phyloP scores from a whole-genome alignment of 2,797 vertebrate genomes.

The Valencia hispanica region DNA sequence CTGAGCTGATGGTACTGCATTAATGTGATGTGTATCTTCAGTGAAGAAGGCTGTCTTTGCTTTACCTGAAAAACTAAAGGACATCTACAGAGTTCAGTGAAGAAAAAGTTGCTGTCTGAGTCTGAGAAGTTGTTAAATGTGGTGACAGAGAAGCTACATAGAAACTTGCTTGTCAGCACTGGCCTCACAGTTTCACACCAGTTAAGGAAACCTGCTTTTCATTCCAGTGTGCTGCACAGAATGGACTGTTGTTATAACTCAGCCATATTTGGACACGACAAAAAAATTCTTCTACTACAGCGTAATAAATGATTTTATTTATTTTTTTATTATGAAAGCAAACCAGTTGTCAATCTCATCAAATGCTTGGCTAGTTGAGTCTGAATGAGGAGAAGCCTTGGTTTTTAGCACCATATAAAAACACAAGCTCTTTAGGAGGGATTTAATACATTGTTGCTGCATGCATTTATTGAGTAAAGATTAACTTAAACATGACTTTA shows the following conservation, averaged over 20 bases:
- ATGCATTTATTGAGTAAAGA: not conserved
- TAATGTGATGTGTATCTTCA: not conserved
- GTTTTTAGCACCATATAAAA: not conserved
- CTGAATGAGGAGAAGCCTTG: not conserved
- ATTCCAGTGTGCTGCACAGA: slow-evolving; percentile 53
- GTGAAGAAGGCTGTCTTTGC: not conserved
- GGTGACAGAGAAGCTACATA: not conserved
- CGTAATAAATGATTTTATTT: slow-evolving; percentile 68
- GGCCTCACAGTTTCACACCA: slow-evolving; percentile 24
- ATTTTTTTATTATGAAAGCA: no score
- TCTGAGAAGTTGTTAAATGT: not conserved
- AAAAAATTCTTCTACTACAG: slow-evolving; percentile 66
- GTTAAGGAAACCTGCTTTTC: slow-evolving; percentile 63
- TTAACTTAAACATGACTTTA: not conserved
- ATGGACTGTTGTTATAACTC: slow-evolving; percentile 65
- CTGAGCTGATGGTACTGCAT: not conserved
- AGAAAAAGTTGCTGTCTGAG: not conserved
- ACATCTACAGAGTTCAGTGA: not conserved
- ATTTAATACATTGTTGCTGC: not conserved
- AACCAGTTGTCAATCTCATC: slow-evolving; percentile 43
- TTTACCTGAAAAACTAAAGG: not conserved
- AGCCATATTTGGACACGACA: slow-evolving; percentile 84
- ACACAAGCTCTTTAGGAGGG: not conserved
- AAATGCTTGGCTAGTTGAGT: not conserved
- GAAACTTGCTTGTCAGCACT: not conserved